Conservation (phyloP, 2,113 vertebrate species). For the Melanerpes aurifrons region DNA sequence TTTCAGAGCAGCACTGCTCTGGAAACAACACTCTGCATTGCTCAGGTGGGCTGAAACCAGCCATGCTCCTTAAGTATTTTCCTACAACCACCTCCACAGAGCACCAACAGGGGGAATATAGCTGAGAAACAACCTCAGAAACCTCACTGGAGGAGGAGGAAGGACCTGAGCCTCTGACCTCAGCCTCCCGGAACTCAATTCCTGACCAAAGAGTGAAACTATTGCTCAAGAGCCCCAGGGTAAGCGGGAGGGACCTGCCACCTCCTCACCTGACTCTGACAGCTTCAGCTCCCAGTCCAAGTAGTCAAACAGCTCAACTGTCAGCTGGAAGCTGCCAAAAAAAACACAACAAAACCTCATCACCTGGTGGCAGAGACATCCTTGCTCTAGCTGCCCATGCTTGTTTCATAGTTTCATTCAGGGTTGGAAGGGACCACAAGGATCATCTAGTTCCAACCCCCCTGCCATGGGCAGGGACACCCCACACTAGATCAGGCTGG, state of each 20-base stretch:
- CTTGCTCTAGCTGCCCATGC: rapidly evolving
- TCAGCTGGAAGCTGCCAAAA: conserved; percentile 92
- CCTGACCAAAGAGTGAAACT: conserved; percentile 22
- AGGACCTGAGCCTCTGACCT: background rate
- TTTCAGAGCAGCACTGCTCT: background rate
- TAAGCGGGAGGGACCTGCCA: background rate
- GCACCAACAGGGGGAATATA: background rate
- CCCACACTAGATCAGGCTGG: too few relatives aligned
- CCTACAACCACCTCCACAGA: background rate
- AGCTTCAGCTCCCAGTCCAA: conserved; percentile 93
- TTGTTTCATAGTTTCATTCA: too few relatives aligned
- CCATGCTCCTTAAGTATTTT: background rate
- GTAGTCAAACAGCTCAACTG: conserved; percentile 98
- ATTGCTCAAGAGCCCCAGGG: conserved; percentile 31
- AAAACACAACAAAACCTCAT: background rate
- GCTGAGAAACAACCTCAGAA: background rate
- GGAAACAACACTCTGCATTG: background rate
- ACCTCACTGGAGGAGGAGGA: background rate
- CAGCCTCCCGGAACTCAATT: background rate
- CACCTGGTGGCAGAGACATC: background rate
- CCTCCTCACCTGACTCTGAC: conserved; percentile 88
- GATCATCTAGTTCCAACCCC: too few relatives aligned
- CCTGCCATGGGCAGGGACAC: too few relatives aligned
- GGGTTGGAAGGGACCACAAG: too few relatives aligned
- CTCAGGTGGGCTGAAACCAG: conserved; percentile 13